Conservation (phyloP, 2,113 vertebrate genomes). For the Xiphophorus hellerii region DNA sequence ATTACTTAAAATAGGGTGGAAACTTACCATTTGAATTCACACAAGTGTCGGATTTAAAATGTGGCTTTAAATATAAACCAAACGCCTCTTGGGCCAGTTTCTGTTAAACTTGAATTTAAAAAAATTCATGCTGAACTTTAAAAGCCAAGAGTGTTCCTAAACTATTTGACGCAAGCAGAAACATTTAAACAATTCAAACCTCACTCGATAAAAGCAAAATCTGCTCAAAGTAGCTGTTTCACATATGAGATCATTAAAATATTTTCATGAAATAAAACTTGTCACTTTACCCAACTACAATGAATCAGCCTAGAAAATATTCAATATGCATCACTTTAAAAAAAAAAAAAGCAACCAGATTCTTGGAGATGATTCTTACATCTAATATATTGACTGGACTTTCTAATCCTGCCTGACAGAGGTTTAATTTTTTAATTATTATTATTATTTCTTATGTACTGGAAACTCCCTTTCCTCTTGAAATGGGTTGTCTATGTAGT, state of each 20-base stretch:
- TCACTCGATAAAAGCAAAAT: not conserved
- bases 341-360: not conserved
- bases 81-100: not conserved
- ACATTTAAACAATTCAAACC: not conserved
- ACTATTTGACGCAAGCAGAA: not conserved
- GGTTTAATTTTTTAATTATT: not conserved
- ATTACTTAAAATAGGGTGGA: not conserved
- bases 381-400: not conserved
- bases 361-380: not conserved
- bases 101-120: not conserved
- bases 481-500: not conserved
- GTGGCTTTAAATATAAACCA: not conserved
- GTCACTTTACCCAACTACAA: not conserved
- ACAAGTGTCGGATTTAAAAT: not conserved
- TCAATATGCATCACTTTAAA: not conserved
- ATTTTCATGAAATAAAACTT: not conserved
- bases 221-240: not conserved
- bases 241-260: not conserved
- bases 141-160: not conserved
- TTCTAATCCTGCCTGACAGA: not conserved
- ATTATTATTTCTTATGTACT: not conserved
- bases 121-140: not conserved
- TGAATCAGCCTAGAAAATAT: not conserved
- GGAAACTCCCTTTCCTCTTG: not conserved
- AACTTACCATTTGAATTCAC: conserved; percentile 2